These are phyloP conservation scores for Tuberolachnus salignus DNA, from an alignment of 2,888 invertebrate genomes.

Conservation along the genomic window DNA sequence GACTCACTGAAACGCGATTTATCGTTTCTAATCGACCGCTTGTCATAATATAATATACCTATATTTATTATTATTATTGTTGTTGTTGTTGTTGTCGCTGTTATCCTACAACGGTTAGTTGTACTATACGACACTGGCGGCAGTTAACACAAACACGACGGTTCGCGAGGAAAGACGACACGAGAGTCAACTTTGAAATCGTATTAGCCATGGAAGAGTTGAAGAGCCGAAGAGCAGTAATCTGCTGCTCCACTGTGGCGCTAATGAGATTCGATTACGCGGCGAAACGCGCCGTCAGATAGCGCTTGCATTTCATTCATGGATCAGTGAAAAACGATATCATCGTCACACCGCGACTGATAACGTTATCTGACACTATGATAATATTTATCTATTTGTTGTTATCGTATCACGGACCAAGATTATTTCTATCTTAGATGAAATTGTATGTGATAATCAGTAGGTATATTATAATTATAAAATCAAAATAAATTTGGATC, in stretches of 20 bases:
- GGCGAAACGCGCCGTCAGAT: not conserved
- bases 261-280: not conserved
- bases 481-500: too few relatives aligned
- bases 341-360: too few relatives aligned
- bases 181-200: not conserved
- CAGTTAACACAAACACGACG: not conserved
- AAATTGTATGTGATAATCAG: too few relatives aligned
- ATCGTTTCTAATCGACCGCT: constrained; percentile 33
- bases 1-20: constrained; percentile 34
- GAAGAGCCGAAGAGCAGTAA: not conserved
- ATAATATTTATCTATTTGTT: too few relatives aligned
- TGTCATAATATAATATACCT: constrained; percentile 9
- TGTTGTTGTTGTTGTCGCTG: constrained; percentile 18
- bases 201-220: too few relatives aligned
- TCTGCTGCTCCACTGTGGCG: not conserved
- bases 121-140: not conserved
- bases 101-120: not conserved
- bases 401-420: too few relatives aligned
- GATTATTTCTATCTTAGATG: too few relatives aligned
- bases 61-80: constrained; percentile 27
- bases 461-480: too few relatives aligned
- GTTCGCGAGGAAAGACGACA: constrained; percentile 13
- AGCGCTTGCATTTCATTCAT: not conserved
- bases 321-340: not conserved
- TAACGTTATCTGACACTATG: too few relatives aligned